These are phyloP conservation scores for Mystacornis crossleyi DNA, from an alignment of 2,113 vertebrate species.

Conservation along the genomic window DNA sequence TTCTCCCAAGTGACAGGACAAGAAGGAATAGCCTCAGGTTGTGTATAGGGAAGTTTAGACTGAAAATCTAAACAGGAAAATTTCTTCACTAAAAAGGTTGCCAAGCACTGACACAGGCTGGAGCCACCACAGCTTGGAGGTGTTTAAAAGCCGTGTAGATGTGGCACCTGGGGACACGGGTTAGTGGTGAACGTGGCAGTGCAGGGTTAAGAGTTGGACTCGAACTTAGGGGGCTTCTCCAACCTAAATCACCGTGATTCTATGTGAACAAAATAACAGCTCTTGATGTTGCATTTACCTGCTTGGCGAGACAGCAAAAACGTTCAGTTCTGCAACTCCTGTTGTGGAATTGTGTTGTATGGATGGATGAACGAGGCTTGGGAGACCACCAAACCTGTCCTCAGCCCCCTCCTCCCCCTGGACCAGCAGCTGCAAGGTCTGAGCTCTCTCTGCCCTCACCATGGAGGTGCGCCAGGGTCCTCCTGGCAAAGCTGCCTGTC, in stretches of 20 bases:
- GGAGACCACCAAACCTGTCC: not conserved
- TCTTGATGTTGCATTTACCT: not conserved
- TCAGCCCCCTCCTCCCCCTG: not conserved
- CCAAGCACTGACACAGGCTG: not conserved
- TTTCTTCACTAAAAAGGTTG: not conserved
- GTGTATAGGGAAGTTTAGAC: too few relatives aligned
- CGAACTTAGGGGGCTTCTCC: not conserved
- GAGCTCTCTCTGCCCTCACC: not conserved
- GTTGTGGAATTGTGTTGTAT: not conserved
- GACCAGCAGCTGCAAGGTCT: not conserved
- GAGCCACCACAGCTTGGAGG: not conserved
- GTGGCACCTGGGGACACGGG: not conserved
- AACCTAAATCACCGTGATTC: not conserved
- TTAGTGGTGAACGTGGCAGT: not conserved
- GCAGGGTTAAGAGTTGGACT: not conserved
- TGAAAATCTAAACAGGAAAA: not conserved
- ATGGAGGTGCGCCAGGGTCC: too few relatives aligned
- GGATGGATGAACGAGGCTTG: not conserved
- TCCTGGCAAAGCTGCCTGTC: not conserved
- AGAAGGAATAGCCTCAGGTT: not conserved
- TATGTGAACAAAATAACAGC: not conserved
- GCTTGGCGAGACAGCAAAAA: not conserved
- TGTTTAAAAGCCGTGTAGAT: not conserved
- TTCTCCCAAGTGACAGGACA: too few relatives aligned
- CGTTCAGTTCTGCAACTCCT: not conserved